A percentile compares a stretch with the other conserved stretches of the same genome.
Evolutionary conservation across 2,888 invertebrate genomes (phyloP).

Genomic region (Exephanes ischioxanthus): DNA sequence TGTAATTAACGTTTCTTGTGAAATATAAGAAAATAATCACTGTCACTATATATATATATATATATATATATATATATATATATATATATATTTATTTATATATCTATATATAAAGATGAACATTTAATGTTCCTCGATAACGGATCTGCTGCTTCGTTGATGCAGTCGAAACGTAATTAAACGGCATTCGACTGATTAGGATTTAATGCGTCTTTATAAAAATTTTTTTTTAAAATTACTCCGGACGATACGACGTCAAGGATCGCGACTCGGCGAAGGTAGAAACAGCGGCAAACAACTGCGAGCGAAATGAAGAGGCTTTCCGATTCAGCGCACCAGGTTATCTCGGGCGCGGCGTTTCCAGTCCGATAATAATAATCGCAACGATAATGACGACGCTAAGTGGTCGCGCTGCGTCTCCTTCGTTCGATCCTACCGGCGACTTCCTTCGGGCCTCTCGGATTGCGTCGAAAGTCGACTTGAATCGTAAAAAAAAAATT

Average conservation of each 20-base stretch:
- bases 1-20: not conserved
- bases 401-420: slow-evolving; percentile 36
- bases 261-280: not conserved
- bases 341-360: slow-evolving; percentile 71
- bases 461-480: slow-evolving; percentile 5
- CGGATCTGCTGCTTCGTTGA: not conserved
- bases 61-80: not conserved
- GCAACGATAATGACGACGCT: slow-evolving; percentile 64
- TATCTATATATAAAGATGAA: not conserved
- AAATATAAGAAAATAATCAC: slow-evolving; percentile 5
- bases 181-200: not conserved
- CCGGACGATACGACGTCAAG: not conserved
- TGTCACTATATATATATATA: not conserved
- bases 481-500: not conserved
- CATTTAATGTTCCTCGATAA: not conserved
- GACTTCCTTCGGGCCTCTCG: not conserved
- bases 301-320: slow-evolving; percentile 51
- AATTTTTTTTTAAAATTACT: not conserved
- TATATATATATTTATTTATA: not conserved
- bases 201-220: not conserved
- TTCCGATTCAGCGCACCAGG: slow-evolving; percentile 61
- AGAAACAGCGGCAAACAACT: slow-evolving; percentile 42
- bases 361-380: slow-evolving; percentile 71
- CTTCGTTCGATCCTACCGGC: not conserved
- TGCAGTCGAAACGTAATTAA: not conserved